Conservation (phyloP, 2,888 invertebrate species). For the Amaurobius ferox region DNA sequence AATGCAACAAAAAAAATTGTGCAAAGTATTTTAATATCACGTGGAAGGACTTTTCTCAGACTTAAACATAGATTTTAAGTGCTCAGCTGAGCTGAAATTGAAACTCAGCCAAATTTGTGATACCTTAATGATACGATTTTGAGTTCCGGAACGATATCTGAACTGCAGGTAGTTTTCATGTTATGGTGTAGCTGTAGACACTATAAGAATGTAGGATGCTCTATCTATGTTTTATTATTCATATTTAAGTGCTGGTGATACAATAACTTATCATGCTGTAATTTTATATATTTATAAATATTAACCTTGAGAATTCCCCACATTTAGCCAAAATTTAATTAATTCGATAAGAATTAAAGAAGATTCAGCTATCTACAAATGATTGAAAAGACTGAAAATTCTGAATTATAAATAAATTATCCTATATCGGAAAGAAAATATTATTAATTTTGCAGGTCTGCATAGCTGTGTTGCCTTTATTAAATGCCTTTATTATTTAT, state of each 20-base stretch:
- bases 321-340: neutral
- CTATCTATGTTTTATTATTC: neutral
- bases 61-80: neutral
- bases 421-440: neutral
- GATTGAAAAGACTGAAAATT: neutral
- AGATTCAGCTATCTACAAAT: neutral
- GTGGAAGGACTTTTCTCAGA: neutral
- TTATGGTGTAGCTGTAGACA: conserved; percentile 2
- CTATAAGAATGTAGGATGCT: neutral
- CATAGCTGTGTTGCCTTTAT: neutral
- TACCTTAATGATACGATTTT: neutral
- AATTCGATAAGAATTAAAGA: neutral
- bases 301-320: neutral
- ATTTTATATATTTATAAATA: neutral
- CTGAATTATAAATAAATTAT: neutral
- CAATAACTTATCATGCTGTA: neutral
- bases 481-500: too few relatives aligned
- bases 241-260: neutral
- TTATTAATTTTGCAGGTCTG: neutral
- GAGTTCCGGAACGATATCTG: neutral
- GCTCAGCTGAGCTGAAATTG: neutral
- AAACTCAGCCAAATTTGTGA: neutral
- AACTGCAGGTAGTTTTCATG: conserved; percentile 1
- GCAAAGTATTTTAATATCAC: neutral
- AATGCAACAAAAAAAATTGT: neutral